phyloP scores from a whole-genome alignment of 2,797 vertebrate species.

The Corythornis leucogaster region DNA sequence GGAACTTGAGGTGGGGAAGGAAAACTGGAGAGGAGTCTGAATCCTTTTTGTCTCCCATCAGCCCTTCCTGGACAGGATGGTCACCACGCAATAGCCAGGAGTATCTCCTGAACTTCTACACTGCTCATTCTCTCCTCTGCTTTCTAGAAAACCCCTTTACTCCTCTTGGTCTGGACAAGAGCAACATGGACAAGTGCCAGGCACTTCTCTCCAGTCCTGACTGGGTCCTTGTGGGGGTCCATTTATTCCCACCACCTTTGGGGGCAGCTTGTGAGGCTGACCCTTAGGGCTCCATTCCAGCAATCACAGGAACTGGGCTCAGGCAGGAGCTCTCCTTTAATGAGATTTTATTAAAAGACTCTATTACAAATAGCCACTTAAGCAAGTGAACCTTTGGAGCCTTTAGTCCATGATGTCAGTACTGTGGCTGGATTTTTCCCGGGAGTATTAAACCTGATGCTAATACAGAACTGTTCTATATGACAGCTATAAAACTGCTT shows the following conservation, averaged over 20 bases:
- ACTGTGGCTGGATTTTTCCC: slow-evolving; percentile 53
- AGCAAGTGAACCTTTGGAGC: slow-evolving; percentile 57
- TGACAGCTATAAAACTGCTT: slow-evolving; percentile 63
- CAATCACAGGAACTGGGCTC: background rate
- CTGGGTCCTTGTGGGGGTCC: background rate
- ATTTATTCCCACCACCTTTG: background rate
- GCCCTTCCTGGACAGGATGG: accelerated
- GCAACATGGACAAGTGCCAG: background rate
- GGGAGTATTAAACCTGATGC: slow-evolving; percentile 50
- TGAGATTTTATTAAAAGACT: slow-evolving; percentile 68
- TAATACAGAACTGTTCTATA: slow-evolving; percentile 53
- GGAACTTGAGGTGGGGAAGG: background rate
- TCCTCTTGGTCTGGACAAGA: no score
- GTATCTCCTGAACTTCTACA: background rate
- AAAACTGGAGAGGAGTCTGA: background rate
- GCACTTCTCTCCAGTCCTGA: background rate
- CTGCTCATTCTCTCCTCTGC: background rate
- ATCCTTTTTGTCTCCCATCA: background rate
- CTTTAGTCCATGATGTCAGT: slow-evolving; percentile 60
- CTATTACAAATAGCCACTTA: slow-evolving; percentile 66
- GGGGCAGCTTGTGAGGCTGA: background rate
- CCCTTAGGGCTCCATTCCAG: background rate
- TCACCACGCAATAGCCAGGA: accelerated
- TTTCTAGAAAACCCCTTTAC: background rate
- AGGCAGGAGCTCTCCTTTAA: slow-evolving; percentile 49